Base-by-base conservation (phyloP, 1,140 invertebrate species). In the Pseudomyrmex sp. region DNA sequence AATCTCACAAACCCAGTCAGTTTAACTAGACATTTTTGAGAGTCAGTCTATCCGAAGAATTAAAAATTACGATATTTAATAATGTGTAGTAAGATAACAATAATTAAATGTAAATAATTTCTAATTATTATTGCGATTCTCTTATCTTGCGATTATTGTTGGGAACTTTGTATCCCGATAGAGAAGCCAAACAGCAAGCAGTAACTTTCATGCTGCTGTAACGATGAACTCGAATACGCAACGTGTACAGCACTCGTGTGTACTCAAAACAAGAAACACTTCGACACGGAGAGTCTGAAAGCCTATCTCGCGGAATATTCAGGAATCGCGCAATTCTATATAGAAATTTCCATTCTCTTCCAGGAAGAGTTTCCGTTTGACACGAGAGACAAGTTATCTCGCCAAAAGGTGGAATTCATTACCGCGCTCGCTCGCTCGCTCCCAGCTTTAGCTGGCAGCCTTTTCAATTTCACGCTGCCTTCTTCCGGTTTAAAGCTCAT, bases 401-500 rank as follows among this genome's bases (percentile, higher is more conserved):
- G 48, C 72, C 54, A 58, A 80, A 80, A 72, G 66, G 54, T 80
- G 56, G 56, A 80, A 79, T 68, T 63, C 73, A 77, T 77, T 76
- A 79, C 44, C 20, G 61, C 50, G 20, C 54, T 13, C 7, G 48
- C 9, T 72, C 18, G 2, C 26, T 20, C 46, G 13, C 26, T 68
- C 61, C 66, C 63, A 79, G 59, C 70, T 18, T 18, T 85, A 52
- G 23, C 52, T 69, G n/a, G 56, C 75, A 58, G 58, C 20, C 77
- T 76, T 87, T 85, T 74, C 84, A 87, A 87, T 85, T 85, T 87
- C 85, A 87, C 85, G 85, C 76, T 87, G 74, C 65, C 74, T 87
- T 85, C 84, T 85, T 77, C 44, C 85, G 63, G 68, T 79, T 85
- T 87, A 87, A 83, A 74, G 52, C 76, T 50, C 69, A 59, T 35